Percentiles rank a stretch among this genome's conserved stretches.
Conservation (phyloP, 2,888 invertebrate species). For the Caprella mutica region DNA sequence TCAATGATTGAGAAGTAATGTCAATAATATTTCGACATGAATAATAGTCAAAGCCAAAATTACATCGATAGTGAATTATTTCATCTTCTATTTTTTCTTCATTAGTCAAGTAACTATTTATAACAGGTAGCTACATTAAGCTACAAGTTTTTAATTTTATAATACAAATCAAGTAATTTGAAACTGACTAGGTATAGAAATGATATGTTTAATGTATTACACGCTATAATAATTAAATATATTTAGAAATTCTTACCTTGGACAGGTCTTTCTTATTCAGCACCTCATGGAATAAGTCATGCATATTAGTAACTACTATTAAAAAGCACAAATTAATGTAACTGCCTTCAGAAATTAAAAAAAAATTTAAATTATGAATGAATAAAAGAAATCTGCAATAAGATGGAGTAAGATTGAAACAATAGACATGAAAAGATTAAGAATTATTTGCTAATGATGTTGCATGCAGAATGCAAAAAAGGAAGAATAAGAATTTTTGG, state of each 20-base stretch:
- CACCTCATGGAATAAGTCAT: slow-evolving; percentile 80
- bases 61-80: neutral
- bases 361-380: neutral
- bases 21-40: neutral
- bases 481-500: no score
- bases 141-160: no score
- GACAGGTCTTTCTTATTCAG: slow-evolving; percentile 79
- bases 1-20: neutral
- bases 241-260: slow-evolving; percentile 39
- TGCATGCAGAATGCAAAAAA: no score
- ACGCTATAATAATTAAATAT: neutral
- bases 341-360: slow-evolving; percentile 4
- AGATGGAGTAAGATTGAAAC: neutral
- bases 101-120: no score
- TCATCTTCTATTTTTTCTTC: neutral
- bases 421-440: neutral
- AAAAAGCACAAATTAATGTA: no score
- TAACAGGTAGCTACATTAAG: no score
- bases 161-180: no score
- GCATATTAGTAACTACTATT: slow-evolving; percentile 59
- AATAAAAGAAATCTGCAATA: neutral
- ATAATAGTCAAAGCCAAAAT: no score
- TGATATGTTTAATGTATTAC: slow-evolving; percentile 4
- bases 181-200: no score
- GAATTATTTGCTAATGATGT: neutral